Base-by-base conservation (phyloP, 2,113 vertebrate genomes). In the Myotis yumanensis region DNA sequence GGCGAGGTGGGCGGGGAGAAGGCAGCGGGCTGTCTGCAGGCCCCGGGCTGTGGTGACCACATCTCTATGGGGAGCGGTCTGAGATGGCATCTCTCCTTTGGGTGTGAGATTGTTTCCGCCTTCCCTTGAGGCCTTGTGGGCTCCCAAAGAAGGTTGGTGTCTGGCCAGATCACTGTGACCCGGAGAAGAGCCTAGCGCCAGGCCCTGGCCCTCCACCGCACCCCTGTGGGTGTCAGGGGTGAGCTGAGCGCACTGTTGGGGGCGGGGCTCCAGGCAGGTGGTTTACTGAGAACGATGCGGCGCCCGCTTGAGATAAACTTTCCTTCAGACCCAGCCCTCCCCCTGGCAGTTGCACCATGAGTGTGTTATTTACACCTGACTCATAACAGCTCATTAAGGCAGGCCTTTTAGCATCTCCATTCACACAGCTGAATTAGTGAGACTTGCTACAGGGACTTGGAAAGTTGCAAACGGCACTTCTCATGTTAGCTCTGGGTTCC, bases 381-480 rank as follows among this genome's bases (percentile, higher is more conserved):
- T 73, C 83, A 46, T 76, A 59, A 57, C 48, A 94, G 79, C 30
- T 97, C 87, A 66, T 94, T 83, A 91, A 59, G 86, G 62, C 30
- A 7, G 81, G 32, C 90, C 82, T 91, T 54, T 76, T 71, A 68
- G 77, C 46, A 11, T 73, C 82, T 92, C 85, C 37, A 0, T 85
- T 96, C 86, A 32, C 90, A 35, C 30, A 48, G 35, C 35, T 76
- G 52, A 18, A 7, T 30, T 4, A n/a, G 48, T 20, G 54, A 93
- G 97, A 87, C 57, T 71, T 62, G 20, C 62, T 64, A 54, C 37
- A 57, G 11, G 16, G 17, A 37, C 72, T 30, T 28, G 18, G 85
- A 66, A 95, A 86, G 48, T 11, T 46, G 80, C 22, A 48, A 20
- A 48, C 1, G 18, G 16, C 17, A 8, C 43, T 72, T 71, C 35